These are phyloP conservation scores for Coranthus polyacanthus DNA, from an alignment of 2,797 vertebrate species.

Conservation along the genomic window DNA sequence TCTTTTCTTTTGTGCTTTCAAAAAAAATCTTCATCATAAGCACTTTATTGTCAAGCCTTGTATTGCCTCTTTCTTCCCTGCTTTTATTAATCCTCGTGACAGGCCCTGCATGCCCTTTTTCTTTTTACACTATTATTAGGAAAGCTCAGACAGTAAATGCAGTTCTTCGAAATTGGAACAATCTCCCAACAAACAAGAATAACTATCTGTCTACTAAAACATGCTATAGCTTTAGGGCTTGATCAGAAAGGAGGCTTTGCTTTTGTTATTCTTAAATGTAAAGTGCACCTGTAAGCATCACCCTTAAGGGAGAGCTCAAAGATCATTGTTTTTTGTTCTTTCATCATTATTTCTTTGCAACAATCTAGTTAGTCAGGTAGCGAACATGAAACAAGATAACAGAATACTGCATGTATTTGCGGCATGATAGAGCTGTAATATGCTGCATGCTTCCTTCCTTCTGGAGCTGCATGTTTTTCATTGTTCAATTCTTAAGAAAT, in stretches of 20 bases:
- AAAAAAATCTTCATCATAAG: slow-evolving; percentile 29
- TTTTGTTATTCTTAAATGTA: slow-evolving; percentile 37
- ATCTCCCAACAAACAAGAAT: slow-evolving; percentile 42
- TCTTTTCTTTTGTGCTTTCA: slow-evolving; percentile 74
- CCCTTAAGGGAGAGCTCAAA: slow-evolving; percentile 17
- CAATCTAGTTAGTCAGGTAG: slow-evolving; percentile 16
- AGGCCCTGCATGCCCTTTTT: slow-evolving; percentile 70
- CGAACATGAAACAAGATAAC: slow-evolving; percentile 27
- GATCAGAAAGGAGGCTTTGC: slow-evolving; percentile 33
- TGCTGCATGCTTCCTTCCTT: too few relatives aligned
- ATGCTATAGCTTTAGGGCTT: slow-evolving; percentile 26
- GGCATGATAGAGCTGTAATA: too few relatives aligned
- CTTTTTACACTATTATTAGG: slow-evolving; percentile 57
- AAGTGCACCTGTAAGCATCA: slow-evolving; percentile 11
- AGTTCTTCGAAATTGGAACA: slow-evolving; percentile 49
- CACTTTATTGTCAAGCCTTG: slow-evolving; percentile 69
- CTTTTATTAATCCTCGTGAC: slow-evolving; percentile 71
- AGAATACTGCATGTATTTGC: slow-evolving; percentile 4
- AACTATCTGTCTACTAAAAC: slow-evolving; percentile 25
- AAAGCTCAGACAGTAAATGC: slow-evolving; percentile 21
- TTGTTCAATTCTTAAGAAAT: slow-evolving; percentile 4
- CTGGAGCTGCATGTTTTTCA: slow-evolving; percentile 16
- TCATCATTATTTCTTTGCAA: slow-evolving; percentile 19
- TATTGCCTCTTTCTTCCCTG: slow-evolving; percentile 67
- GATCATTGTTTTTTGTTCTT: slow-evolving; percentile 21